Evolutionary conservation across 2,113 vertebrate genomes (phyloP), one percentile per base, ranked within the genome.

Genomic region (Synchiropus splendidus): DNA sequence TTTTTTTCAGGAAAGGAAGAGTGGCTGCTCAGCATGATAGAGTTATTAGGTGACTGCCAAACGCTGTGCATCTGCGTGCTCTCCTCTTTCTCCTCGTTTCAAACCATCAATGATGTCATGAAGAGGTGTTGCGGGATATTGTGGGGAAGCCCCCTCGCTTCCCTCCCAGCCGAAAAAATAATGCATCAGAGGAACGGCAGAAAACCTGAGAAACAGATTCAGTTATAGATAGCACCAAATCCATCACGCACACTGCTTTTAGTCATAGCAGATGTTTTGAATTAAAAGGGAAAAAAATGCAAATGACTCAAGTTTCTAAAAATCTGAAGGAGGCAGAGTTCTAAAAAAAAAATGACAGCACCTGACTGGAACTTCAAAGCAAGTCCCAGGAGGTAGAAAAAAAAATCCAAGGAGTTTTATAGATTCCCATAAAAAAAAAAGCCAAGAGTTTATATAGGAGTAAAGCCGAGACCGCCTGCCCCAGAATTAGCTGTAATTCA

Each of bases 1-100:
- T 75, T 85, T 5, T n/a, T n/a, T 86, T 81, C 81, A 83, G 83
- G 83, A 83, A 86, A 70, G 70, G 71, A 50, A 83, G 76, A 75
- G 81, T 73, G 78, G 71, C 61, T 71, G 83, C 75, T 75, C 55
- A 17, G 58, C 78, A 75, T 84, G 86, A 87, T 84, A 79, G 77
- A 84, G 82, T 86, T 86, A 87, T 86, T 82, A 83, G 81, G 81
- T 83, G 83, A 83, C 81, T 83, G 78, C 79, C 83, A 84, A 84
- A 84, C 73, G 80, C 66, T 67, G 64, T 71, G 69, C 74, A 66
- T 75, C 74, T 76, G 67, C 43, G 48, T 71, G 72, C 72, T 77
- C 74, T 80, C 74, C 54, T 67, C 74, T 74, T 66, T 76, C 64
- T 65, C 74, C 76, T 81, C 65, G 39, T 81, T 81, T 78, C 65